Percentiles rank a stretch among this genome's conserved stretches.
Conservation (phyloP, 2,888 invertebrate species). For the Drosophila stalkeri region DNA sequence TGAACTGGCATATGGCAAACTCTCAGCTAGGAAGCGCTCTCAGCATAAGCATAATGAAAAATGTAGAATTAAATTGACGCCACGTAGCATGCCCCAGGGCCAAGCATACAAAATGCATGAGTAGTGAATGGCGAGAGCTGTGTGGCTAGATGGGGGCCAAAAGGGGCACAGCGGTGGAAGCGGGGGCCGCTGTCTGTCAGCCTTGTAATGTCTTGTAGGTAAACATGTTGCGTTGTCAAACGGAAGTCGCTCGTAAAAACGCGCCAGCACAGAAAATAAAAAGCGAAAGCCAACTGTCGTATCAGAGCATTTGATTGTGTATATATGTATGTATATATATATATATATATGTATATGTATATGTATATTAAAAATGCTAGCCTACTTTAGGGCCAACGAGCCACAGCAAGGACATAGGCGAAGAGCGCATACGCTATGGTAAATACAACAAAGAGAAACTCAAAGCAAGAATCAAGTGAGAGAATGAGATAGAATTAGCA, state of each 20-base stretch:
- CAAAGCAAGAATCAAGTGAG: too few relatives aligned
- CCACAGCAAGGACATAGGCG: not conserved
- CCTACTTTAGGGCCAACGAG: constrained; percentile 46
- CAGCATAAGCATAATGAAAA: constrained; percentile 77
- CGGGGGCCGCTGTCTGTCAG: constrained; percentile 42
- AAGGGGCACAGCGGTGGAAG: not conserved
- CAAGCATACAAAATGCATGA: constrained; percentile 36
- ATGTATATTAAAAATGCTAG: constrained; percentile 60
- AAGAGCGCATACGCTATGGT: constrained; percentile 12
- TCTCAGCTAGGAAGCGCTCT: constrained; percentile 37
- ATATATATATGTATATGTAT: not conserved
- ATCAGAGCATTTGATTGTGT: constrained; percentile 46
- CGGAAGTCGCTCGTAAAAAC: constrained; percentile 79
- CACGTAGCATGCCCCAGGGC: constrained; percentile 56
- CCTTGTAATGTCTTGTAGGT: constrained; percentile 80
- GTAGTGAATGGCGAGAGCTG: too few relatives aligned
- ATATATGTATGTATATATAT: not conserved
- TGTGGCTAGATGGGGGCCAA: not conserved
- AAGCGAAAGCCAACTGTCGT: constrained; percentile 54
- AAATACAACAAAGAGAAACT: too few relatives aligned
- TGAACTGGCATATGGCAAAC: constrained; percentile 38
- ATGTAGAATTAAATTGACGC: constrained; percentile 80
- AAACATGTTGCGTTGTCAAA: constrained; percentile 75
- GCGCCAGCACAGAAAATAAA: constrained; percentile 44
- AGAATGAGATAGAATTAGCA: too few relatives aligned